phyloP scores from a whole-genome alignment of 1,140 invertebrate species.

The Trachymyrmex septentrionalis region DNA sequence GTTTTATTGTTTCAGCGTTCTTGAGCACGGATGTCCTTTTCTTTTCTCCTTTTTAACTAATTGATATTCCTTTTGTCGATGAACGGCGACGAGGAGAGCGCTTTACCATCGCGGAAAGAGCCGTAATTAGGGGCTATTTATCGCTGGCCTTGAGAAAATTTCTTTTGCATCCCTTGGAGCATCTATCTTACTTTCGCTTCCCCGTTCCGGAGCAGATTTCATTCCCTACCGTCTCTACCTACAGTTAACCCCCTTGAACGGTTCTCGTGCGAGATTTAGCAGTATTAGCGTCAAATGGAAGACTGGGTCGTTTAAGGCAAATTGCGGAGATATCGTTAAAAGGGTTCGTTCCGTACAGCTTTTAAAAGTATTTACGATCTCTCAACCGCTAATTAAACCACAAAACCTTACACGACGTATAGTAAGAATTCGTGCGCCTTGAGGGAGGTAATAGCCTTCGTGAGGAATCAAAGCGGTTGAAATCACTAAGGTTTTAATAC shows the following conservation, averaged over 20 bases:
- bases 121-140: slow-evolving; percentile 75
- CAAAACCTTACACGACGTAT: slow-evolving; percentile 33
- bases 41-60: slow-evolving; percentile 57
- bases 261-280: slow-evolving; percentile 72
- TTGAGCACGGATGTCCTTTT: slow-evolving; percentile 15
- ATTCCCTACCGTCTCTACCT: not conserved
- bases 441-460: slow-evolving; percentile 45
- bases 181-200: slow-evolving; percentile 74
- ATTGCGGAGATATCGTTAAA: slow-evolving; percentile 74
- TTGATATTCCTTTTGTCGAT: slow-evolving; percentile 69
- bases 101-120: slow-evolving; percentile 58
- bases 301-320: slow-evolving; percentile 68
- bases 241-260: slow-evolving; percentile 45
- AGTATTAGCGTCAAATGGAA: slow-evolving; percentile 72
- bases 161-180: slow-evolving; percentile 69
- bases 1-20: slow-evolving; percentile 59
- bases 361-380: slow-evolving; percentile 73
- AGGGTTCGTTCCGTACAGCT: slow-evolving; percentile 46
- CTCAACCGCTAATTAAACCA: slow-evolving; percentile 66
- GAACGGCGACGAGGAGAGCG: slow-evolving; percentile 44
- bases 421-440: slow-evolving; percentile 27
- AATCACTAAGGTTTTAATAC: slow-evolving; percentile 31
- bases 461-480: slow-evolving; percentile 34
- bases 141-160: slow-evolving; percentile 75
- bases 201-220: slow-evolving; percentile 9